Evolutionary conservation across 2,797 vertebrate species (phyloP).

Genomic region (Echeneis naucrates): DNA sequence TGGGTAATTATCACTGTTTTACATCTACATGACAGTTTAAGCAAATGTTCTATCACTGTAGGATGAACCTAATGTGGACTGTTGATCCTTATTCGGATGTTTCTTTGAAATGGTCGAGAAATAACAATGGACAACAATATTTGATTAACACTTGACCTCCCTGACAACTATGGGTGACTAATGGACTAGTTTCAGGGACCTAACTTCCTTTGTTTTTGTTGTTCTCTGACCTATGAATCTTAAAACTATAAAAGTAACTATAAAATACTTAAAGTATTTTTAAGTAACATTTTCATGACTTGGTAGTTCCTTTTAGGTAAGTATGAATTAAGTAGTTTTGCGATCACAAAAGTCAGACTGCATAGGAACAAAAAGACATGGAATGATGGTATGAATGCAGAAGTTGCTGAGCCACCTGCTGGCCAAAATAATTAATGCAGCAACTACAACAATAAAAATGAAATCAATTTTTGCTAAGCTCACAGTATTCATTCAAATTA

Average conservation of each 20-base stretch:
- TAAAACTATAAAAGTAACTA: too few species aligned
- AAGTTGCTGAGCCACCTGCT: conserved; percentile 80
- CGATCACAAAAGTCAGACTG: conserved; percentile 2
- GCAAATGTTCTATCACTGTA: conserved; percentile 1
- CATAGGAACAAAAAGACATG: neutral
- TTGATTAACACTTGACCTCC: neutral
- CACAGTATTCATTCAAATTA: neutral
- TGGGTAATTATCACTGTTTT: neutral
- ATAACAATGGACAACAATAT: neutral
- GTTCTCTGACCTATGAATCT: neutral
- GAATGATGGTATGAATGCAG: conserved; percentile 20
- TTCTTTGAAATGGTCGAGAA: neutral
- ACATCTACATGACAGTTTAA: neutral
- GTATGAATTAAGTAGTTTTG: conserved; percentile 10
- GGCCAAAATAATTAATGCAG: conserved; percentile 62
- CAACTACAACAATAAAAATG: neutral
- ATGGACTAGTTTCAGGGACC: neutral
- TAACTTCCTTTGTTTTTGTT: neutral
- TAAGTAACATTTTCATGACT: neutral
- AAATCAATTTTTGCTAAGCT: neutral
- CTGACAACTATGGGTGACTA: neutral
- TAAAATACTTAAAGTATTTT: too few species aligned
- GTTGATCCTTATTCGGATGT: neutral
- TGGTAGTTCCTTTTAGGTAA: neutral
- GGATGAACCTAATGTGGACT: neutral